Evolutionary conservation across 2,113 vertebrate species (phyloP).

Genomic region (Dipodomys spectabilis): DNA sequence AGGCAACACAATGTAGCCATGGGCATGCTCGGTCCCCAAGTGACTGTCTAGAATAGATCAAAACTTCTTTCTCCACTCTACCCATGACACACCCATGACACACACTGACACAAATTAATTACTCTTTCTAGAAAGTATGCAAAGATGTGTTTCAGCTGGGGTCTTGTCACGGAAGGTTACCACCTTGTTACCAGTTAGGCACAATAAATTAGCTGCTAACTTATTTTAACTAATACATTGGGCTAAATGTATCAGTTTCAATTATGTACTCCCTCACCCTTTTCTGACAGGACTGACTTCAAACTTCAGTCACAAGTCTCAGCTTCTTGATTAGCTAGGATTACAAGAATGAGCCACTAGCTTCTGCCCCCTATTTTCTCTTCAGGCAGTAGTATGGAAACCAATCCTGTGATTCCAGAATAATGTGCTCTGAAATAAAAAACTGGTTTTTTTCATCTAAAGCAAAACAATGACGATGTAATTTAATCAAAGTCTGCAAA

Average conservation of each 20-base stretch:
- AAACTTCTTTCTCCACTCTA: fast-evolving
- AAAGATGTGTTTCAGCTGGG: neutral
- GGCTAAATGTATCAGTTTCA: neutral
- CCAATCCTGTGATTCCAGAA: neutral
- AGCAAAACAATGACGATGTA: neutral
- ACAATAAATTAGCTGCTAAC: neutral
- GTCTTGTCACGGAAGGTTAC: neutral
- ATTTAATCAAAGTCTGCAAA: neutral
- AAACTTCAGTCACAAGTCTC: too few relatives aligned
- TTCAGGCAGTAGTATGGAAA: neutral
- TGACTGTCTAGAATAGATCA: neutral
- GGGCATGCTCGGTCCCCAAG: neutral
- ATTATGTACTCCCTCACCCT: neutral
- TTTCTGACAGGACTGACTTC: too few relatives aligned
- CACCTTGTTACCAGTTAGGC: neutral
- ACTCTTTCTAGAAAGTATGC: neutral
- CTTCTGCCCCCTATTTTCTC: neutral
- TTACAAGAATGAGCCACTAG: too few relatives aligned
- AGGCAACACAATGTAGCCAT: neutral
- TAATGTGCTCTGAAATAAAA: neutral
- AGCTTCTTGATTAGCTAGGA: too few relatives aligned
- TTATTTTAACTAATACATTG: neutral
- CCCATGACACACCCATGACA: too few relatives aligned
- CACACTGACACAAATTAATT: neutral
- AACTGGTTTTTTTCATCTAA: neutral